Evolutionary conservation across 2,113 vertebrate species (phyloP), one percentile per base, ranked within the genome.

Genomic region (Cyanoderma ruficeps): DNA sequence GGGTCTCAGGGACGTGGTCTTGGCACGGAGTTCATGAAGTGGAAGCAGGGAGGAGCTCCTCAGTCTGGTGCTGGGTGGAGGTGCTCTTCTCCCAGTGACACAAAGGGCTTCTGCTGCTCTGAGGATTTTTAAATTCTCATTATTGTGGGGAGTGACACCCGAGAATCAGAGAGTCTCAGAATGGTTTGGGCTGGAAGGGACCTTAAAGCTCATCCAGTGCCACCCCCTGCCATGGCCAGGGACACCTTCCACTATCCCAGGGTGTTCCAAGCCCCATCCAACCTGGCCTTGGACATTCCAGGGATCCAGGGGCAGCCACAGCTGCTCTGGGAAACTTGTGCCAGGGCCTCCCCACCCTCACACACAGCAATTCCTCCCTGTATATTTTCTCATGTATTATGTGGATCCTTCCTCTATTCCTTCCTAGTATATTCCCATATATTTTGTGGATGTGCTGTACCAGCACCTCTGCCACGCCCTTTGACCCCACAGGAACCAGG

Each of bases 131-230:
- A 4, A 49, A 11, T 57, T 61, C 41, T 11, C 30, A 19, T 46
- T 67, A 13, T 53, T 35, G 19, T 25, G 13, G 11, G n/a, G n/a
- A 39, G 13, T 8, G 39, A 52, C 47, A 46, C 15, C 46, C 41
- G 30, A 39, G 37, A 37, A 57, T 37, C 25, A 50, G 8, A 72
- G 52, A 60, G 42, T n/a, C 13, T 12, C 60, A n/a, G 5, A 35
- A 25, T 19, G 24, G 11, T 12, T 22, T n/a, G 61, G 5, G 30
- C 20, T 9, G 46, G n/a, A 75, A 53, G 15, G 30, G 5, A 28
- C 7, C 19, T 24, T 21, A 81, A 52, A 74, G 3, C 9, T 1
- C 60, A 30, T 39, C 6, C 5, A 0, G 0, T 52, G 0, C 4
- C 13, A 52, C 1, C 7, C 7, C 11, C 19, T 46, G 37, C 15